Conservation (phyloP, 2,888 invertebrate species). For the Arge pagana region DNA sequence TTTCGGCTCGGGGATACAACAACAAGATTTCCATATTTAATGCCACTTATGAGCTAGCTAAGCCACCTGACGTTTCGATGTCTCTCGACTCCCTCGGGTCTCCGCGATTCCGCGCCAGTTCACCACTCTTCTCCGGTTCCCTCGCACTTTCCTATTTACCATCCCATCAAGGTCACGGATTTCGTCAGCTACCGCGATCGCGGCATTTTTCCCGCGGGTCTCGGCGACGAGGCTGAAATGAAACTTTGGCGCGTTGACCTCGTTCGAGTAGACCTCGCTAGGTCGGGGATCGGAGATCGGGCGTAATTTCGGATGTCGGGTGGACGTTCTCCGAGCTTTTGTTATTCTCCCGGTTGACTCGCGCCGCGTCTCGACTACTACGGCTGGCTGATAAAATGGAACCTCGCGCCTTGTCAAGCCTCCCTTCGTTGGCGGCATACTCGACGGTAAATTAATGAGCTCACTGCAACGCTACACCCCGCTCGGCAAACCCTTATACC, state of each 20-base stretch:
- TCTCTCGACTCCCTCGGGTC: slow-evolving; percentile 28
- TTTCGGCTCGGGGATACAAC: slow-evolving; percentile 41
- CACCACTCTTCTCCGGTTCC: slow-evolving; percentile 28
- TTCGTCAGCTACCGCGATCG: too few species aligned
- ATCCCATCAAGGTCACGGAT: too few species aligned
- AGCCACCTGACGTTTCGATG: slow-evolving; percentile 24
- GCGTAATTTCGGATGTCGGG: too few species aligned
- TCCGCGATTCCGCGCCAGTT: slow-evolving; percentile 33
- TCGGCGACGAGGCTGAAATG: too few species aligned
- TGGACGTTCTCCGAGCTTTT: too few species aligned
- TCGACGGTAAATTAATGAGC: slow-evolving; percentile 54
- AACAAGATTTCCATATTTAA: slow-evolving; percentile 53
- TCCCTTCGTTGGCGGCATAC: slow-evolving; percentile 51
- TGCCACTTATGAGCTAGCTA: slow-evolving; percentile 28
- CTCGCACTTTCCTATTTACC: too few species aligned
- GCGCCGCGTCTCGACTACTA: slow-evolving; percentile 42
- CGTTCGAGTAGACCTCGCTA: too few species aligned
- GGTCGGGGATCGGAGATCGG: too few species aligned
- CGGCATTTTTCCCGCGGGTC: too few species aligned
- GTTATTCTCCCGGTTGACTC: background rate
- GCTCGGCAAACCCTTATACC: slow-evolving; percentile 50
- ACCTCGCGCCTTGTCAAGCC: slow-evolving; percentile 50
- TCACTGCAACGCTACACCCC: slow-evolving; percentile 53
- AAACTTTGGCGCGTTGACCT: too few species aligned
- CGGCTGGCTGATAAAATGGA: slow-evolving; percentile 52